Base-by-base conservation (phyloP, 1,140 invertebrate genomes). In the Drosophila nannoptera region DNA sequence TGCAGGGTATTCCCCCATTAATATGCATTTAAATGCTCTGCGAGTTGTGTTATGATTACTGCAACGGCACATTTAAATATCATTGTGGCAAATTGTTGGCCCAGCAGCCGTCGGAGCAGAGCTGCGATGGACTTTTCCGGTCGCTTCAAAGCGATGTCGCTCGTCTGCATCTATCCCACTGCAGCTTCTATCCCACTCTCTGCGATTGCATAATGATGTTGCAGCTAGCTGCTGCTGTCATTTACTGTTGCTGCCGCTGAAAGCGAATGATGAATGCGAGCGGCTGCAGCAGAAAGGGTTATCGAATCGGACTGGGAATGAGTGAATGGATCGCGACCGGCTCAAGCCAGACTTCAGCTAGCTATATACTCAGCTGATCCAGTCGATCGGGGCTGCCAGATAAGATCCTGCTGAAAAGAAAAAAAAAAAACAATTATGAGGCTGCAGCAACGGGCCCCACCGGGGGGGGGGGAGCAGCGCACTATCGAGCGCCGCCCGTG, bases 121-220 rank as follows among this genome's bases (percentile, higher is more conserved):
- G 43, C 32, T 33, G 29, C 9, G 78, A 83, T 83, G 78, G 78
- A 73, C 72, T 78, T 83, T 76, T 75, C 80, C 80, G 80, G 76
- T 68, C 59, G 22, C 48, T 38, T 7, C 11, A 54, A 67, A 71
- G 60, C 54, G 56, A 67, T 66, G 33, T n/a, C n/a, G n/a, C n/a
- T n/a, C 22, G 59, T 70, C 40, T n/a, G 35, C 16, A 6, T 42
- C 40, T 42, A 40, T 45, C 49, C n/a, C n/a, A n/a, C n/a, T 46
- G n/a, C 9, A 33, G 7, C 8, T 16, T 49, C 31, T 36, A 42
- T 42, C 63, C 35, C 42, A 53, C 48, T 33, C 67, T 66, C 54
- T 71, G 69, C n/a, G n/a, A 71, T 71, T 71, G 69, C 69, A 50
- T 66, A 71, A 71, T 71, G 43, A 43, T 65, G 46, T 42, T 50